These are phyloP conservation scores for Aphelinus certus DNA, from an alignment of 1,140 invertebrate species.

Conservation along the genomic window DNA sequence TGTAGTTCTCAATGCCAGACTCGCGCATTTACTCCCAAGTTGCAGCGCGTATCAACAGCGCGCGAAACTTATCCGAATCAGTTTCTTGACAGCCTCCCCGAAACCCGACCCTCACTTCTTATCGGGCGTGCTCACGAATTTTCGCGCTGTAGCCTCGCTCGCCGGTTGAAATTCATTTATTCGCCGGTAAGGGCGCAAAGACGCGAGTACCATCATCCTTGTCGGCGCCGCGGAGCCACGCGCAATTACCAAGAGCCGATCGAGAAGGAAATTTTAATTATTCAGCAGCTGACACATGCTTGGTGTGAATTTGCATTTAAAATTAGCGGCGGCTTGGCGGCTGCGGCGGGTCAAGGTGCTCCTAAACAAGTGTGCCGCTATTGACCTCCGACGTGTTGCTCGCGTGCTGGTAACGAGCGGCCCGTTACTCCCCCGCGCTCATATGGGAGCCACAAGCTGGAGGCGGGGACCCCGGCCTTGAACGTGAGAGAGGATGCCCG, in stretches of 20 bases:
- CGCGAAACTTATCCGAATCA: too few relatives aligned
- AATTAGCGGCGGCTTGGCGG: not conserved
- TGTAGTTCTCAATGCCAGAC: too few relatives aligned
- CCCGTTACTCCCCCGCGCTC: not conserved
- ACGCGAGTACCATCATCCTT: too few relatives aligned
- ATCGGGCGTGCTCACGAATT: too few relatives aligned
- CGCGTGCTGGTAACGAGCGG: conserved; percentile 22
- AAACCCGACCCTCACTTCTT: too few relatives aligned
- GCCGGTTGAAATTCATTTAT: too few relatives aligned
- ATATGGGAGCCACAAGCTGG: not conserved
- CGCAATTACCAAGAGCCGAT: not conserved
- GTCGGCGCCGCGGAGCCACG: not conserved
- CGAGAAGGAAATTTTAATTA: conserved; percentile 19
- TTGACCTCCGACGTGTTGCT: conserved; percentile 15
- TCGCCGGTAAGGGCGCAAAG: too few relatives aligned
- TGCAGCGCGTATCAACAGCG: too few relatives aligned
- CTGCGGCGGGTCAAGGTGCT: conserved; percentile 25
- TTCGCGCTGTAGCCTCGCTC: too few relatives aligned
- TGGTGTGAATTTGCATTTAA: conserved; percentile 9
- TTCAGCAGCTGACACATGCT: conserved; percentile 6
- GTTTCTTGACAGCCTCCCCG: too few relatives aligned
- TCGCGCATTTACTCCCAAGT: too few relatives aligned
- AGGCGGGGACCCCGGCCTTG: not conserved
- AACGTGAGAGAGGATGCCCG: conserved; percentile 3
- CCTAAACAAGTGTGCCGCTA: conserved; percentile 4